phyloP scores from a whole-genome alignment of 2,888 invertebrate genomes.

The Thymelicus lineola region DNA sequence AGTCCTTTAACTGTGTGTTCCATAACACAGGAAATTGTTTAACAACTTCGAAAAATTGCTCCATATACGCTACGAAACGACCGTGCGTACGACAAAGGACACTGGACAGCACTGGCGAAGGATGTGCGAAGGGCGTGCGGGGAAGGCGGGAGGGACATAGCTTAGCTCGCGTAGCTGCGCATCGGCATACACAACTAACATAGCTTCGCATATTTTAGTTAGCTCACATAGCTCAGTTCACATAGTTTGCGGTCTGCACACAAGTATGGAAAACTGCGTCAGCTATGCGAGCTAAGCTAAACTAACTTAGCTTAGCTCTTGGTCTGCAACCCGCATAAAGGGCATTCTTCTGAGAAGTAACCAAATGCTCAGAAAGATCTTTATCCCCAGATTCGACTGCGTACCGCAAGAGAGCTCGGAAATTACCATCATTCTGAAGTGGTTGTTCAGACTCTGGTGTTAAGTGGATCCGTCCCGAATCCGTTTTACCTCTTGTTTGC shows the following conservation, averaged over 20 bases:
- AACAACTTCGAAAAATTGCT: conserved; percentile 41
- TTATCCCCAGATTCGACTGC: too few relatives aligned
- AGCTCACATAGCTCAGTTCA: conserved; percentile 41
- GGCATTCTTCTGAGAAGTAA: too few relatives aligned
- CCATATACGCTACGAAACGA: conserved; percentile 42
- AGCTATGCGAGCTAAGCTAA: conserved; percentile 6
- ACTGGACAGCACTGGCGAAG: conserved; percentile 42
- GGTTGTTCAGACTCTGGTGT: too few relatives aligned
- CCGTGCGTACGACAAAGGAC: conserved; percentile 43
- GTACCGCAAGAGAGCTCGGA: too few relatives aligned
- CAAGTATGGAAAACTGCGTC: conserved; percentile 11
- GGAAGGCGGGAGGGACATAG: conserved; percentile 42
- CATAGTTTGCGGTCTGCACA: conserved; percentile 36
- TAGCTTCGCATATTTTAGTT: conserved; percentile 44
- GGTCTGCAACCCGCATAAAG: conserved; percentile 34
- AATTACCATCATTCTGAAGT: too few relatives aligned
- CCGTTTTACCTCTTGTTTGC: too few relatives aligned
- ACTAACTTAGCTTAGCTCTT: conserved; percentile 32
- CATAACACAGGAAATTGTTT: conserved; percentile 35
- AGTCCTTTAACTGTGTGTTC: conserved; percentile 36
- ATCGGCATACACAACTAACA: conserved; percentile 45
- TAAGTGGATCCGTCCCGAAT: too few relatives aligned
- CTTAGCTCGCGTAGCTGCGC: conserved; percentile 45
- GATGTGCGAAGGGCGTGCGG: conserved; percentile 41
- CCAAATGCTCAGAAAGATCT: too few relatives aligned